Conservation (phyloP, 2,888 invertebrate species). For the Lycaena phlaeas region DNA sequence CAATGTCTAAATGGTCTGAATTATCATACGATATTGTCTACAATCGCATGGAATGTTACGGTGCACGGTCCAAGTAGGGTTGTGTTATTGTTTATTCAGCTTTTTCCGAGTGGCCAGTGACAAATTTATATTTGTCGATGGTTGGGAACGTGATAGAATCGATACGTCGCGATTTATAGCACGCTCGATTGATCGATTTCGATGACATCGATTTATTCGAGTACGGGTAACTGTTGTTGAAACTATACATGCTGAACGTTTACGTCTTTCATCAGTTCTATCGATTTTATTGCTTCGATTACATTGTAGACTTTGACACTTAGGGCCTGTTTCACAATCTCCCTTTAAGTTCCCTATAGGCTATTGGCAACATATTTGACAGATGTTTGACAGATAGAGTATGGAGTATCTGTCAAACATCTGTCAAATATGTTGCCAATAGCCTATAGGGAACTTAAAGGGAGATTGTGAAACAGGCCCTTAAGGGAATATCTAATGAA, state of each 20-base stretch:
- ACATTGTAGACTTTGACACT: too few species aligned
- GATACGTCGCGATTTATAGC: slow-evolving; percentile 62
- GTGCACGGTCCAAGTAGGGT: slow-evolving; percentile 48
- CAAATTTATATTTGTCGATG: slow-evolving; percentile 71
- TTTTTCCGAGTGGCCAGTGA: slow-evolving; percentile 59
- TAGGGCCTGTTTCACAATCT: too few species aligned
- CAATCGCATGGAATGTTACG: slow-evolving; percentile 54
- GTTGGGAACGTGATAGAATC: slow-evolving; percentile 59
- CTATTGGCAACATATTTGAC: too few species aligned
- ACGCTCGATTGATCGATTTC: slow-evolving; percentile 60
- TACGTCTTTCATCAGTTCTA: too few species aligned
- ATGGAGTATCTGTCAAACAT: too few species aligned
- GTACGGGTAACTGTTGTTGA: slow-evolving; percentile 23
- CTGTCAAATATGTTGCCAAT: too few species aligned
- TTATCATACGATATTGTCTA: slow-evolving; percentile 47
- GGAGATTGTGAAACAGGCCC: too few species aligned
- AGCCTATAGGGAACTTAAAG: too few species aligned
- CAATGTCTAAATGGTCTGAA: slow-evolving; percentile 18
- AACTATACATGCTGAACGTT: slow-evolving; percentile 1
- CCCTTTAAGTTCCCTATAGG: too few species aligned
- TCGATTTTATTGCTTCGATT: too few species aligned
- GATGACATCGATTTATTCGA: slow-evolving; percentile 50
- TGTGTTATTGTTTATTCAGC: slow-evolving; percentile 62
- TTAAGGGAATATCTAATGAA: too few species aligned
- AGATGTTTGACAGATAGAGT: too few species aligned